Base-by-base conservation (phyloP, 1,140 invertebrate species). In the Drosophila oshimai region DNA sequence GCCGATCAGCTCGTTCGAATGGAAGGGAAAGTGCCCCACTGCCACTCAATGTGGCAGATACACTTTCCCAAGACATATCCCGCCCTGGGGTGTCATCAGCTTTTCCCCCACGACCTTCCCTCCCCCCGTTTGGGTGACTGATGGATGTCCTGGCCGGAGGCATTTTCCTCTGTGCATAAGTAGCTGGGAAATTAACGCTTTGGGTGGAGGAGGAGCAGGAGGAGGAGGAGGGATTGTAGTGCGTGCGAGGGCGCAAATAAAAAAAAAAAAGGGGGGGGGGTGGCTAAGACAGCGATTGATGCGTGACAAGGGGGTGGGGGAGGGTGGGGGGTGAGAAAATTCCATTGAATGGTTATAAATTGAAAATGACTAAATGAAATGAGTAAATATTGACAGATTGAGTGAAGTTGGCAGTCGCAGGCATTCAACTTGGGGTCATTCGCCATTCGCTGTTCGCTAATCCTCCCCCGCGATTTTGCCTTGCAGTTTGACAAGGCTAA, bases 281-380 rank as follows among this genome's bases (percentile, higher is more conserved):
- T 34, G 22, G 31, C 33, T 58, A 77, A 69, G 68, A 76, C 67
- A 72, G 60, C 49, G 37, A 74, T 74, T 81, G 61, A 53, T 55
- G 70, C 13, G 31, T 42, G 51, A 24, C 31, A 36, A 7, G 20
- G 9, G 20, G 2, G 17, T 13, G 26, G 24, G 6, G 33, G 10
- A 1, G 10, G 33, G 45, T 20, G 6, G 15, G 12, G 10, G 15
- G 26, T 39, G n/a, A n/a, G n/a, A n/a, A 83, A 80, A 80, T 87
- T 87, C 86, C 74, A 88, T 65, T 81, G 79, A 87, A 87, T 87
- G 83, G 73, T 64, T 81, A 87, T 87, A 87, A 87, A 87, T 87
- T 88, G 73, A 87, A 88, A 88, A 64, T 87, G 83, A 88, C 58
- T 87, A 77, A 86, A 86, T 86, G 81, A 86, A 86, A 86, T 87